These are phyloP conservation scores for Bubo bubo DNA, from an alignment of 2,113 vertebrate species.

Conservation along the genomic window DNA sequence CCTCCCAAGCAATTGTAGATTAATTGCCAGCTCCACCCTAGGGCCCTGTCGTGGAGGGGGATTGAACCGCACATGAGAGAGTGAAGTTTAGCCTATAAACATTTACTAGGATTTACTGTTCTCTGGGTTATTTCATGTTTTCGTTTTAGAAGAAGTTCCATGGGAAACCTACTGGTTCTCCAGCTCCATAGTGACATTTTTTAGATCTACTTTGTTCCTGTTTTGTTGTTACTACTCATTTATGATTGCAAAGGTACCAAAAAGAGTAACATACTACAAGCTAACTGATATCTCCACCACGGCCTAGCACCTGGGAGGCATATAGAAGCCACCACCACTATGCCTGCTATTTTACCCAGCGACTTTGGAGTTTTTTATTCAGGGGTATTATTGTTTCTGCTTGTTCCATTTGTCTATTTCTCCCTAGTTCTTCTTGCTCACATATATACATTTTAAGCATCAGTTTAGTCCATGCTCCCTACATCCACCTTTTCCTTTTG, in stretches of 20 bases:
- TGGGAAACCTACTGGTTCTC: neutral
- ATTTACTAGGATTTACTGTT: conserved; percentile 10
- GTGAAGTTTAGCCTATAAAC: conserved; percentile 12
- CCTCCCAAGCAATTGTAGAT: conserved; percentile 61
- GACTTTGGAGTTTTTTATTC: neutral
- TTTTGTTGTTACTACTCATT: neutral
- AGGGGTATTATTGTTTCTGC: neutral
- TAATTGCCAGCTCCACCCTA: conserved; percentile 54
- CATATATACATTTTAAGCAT: neutral
- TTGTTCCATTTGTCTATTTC: neutral
- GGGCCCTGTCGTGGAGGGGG: conserved; percentile 1
- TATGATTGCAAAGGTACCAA: neutral
- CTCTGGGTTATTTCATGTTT: neutral
- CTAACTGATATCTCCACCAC: neutral
- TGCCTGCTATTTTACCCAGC: neutral
- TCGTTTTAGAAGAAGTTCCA: neutral
- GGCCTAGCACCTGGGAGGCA: neutral
- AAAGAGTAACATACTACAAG: neutral
- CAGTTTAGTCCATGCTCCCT: neutral
- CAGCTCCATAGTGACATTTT: neutral
- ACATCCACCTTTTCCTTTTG: neutral
- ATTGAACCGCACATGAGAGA: conserved; percentile 8
- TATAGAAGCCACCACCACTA: neutral
- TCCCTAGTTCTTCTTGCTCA: neutral
- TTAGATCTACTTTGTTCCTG: neutral